These are phyloP conservation scores for Gymnocephalus cernua DNA, from an alignment of 2,113 vertebrate species.

Conservation along the genomic window DNA sequence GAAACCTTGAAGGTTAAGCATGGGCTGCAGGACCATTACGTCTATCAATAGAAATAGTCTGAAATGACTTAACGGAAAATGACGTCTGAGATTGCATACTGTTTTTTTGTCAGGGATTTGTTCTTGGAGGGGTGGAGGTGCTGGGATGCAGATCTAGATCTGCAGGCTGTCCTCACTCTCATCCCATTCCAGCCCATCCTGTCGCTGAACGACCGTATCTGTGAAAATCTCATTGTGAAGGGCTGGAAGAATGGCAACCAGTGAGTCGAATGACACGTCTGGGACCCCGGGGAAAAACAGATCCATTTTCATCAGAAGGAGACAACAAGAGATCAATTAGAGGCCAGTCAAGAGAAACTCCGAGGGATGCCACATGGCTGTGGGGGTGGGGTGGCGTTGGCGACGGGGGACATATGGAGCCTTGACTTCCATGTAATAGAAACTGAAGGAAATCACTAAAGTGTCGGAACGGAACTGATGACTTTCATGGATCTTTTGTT, in stretches of 20 bases:
- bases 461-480: conserved; percentile 38
- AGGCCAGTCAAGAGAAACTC: conserved; percentile 54
- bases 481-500: conserved; percentile 31
- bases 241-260: conserved; percentile 74
- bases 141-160: conserved; percentile 50
- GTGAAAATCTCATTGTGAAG: conserved; percentile 79
- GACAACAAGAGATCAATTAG: conserved; percentile 84
- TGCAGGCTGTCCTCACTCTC: conserved; percentile 11
- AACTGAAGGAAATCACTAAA: conserved; percentile 49
- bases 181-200: conserved; percentile 17
- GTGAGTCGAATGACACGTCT: conserved; percentile 82
- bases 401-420: conserved; percentile 10
- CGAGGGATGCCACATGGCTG: conserved; percentile 34
- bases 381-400: not conserved
- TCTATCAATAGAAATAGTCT: not conserved
- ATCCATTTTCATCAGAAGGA: conserved; percentile 87
- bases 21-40: not conserved
- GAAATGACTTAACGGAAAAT: not conserved
- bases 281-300: conserved; percentile 74
- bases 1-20: not conserved
- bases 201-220: conserved; percentile 34
- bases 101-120: conserved; percentile 2
- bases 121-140: conserved; percentile 1
- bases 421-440: conserved; percentile 34
- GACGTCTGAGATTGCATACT: not conserved